A percentile compares a stretch with the other conserved stretches of the same genome.
Evolutionary conservation across 30 jellyfish, hydroid and myxozoan species (phyloP).

Genomic region (Aurelia sp.): DNA sequence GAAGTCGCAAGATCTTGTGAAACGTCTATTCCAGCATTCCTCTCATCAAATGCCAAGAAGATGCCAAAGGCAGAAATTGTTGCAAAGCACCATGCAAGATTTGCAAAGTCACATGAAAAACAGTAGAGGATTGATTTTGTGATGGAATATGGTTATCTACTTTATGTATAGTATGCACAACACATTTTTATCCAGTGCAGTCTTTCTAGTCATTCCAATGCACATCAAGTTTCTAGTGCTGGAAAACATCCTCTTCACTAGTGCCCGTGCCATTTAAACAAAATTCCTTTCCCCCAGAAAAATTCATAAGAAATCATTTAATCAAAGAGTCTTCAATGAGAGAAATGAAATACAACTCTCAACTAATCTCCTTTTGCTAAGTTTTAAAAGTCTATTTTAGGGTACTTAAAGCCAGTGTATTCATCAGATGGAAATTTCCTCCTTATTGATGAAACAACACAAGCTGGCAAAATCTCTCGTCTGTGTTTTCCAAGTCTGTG

Average conservation of each 20-base stretch:
- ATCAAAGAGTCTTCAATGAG: too few species aligned
- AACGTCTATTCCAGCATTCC: conserved; percentile 8
- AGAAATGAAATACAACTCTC: too few species aligned
- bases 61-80: conserved; percentile 7
- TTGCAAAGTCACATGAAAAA: not conserved
- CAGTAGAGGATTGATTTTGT: not conserved
- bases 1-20: not conserved
- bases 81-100: conserved; percentile 16
- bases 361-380: too few species aligned
- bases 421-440: conserved; percentile 30
- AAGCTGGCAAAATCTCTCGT: conserved; percentile 31
- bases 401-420: conserved; percentile 39
- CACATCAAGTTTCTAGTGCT: too few species aligned
- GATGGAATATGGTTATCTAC: too few species aligned
- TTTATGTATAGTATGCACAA: too few species aligned
- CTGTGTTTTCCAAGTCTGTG: conserved; percentile 31
- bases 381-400: not conserved
- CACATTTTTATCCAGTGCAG: too few species aligned
- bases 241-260: too few species aligned
- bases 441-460: conserved; percentile 38
- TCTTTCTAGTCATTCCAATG: too few species aligned
- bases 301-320: too few species aligned
- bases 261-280: too few species aligned
- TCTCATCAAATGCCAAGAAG: not conserved
- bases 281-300: too few species aligned